Evolutionary conservation across 1,140 invertebrate species (phyloP).

Genomic region (Ctenoplectra terminalis): DNA sequence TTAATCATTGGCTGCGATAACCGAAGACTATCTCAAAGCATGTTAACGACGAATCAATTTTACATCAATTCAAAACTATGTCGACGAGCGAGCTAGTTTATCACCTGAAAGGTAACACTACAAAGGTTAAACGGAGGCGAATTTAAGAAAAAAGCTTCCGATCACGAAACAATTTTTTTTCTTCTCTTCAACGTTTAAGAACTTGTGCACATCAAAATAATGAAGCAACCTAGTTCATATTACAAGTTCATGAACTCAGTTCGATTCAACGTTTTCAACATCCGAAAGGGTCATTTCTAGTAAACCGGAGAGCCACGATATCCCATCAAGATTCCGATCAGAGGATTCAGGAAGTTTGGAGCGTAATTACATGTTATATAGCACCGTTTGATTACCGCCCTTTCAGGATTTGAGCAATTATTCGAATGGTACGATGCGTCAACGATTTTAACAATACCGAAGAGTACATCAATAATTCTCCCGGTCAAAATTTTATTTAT

Average conservation of each 20-base stretch:
- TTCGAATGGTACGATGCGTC: too few species aligned
- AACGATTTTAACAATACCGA: not conserved
- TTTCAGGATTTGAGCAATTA: not conserved
- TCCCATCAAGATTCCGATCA: not conserved
- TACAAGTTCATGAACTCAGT: not conserved
- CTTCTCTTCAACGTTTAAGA: too few species aligned
- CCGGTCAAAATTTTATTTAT: too few species aligned
- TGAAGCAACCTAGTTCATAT: not conserved
- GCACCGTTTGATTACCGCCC: not conserved
- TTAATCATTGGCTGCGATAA: too few species aligned
- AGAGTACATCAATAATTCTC: not conserved
- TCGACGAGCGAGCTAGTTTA: too few species aligned
- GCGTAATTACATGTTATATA: not conserved
- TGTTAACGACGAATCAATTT: too few species aligned
- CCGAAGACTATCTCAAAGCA: too few species aligned
- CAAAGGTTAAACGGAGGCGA: not conserved
- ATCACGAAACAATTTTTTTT: not conserved
- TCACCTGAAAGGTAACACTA: too few species aligned
- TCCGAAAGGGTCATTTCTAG: not conserved
- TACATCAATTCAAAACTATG: too few species aligned
- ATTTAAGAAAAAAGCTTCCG: not conserved
- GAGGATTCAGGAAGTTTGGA: not conserved
- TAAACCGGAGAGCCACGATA: not conserved
- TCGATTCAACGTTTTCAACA: not conserved
- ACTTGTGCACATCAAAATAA: not conserved